Evolutionary conservation across 2,797 vertebrate species (phyloP).

Genomic region (Onychomys arenicola): DNA sequence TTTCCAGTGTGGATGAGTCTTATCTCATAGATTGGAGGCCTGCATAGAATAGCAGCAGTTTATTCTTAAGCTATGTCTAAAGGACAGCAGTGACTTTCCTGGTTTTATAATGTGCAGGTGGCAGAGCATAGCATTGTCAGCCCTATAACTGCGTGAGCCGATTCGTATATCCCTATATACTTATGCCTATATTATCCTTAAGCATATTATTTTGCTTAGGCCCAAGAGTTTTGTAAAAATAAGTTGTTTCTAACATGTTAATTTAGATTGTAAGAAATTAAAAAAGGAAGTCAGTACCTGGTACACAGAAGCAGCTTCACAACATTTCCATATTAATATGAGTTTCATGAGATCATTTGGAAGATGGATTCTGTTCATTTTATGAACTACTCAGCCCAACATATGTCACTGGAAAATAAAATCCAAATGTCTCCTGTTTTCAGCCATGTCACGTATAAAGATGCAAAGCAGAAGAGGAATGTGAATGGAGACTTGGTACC

Average conservation of each 20-base stretch:
- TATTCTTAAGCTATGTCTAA: not conserved
- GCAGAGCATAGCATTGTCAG: not conserved
- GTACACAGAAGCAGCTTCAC: not conserved
- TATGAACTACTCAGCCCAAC: not conserved
- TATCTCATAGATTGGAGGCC: not conserved
- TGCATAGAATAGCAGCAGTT: not conserved
- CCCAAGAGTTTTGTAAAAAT: not conserved
- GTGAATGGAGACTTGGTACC: not conserved
- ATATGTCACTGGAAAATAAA: not conserved
- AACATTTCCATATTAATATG: slow-evolving; percentile 4
- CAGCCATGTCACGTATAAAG: slow-evolving; percentile 1
- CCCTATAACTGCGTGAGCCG: not conserved
- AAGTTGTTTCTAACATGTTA: not conserved
- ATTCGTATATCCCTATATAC: too few species aligned
- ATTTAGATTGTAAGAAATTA: slow-evolving; percentile 13
- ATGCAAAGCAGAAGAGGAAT: not conserved
- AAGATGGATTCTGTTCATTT: not conserved
- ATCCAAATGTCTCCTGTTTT: not conserved
- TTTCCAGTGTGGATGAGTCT: not conserved
- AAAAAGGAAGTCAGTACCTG: not conserved
- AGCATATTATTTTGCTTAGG: not conserved
- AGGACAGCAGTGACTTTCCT: not conserved
- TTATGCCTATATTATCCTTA: too few species aligned
- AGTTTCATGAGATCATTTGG: slow-evolving; percentile 18
- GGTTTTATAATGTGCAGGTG: not conserved